Evolutionary conservation across 2,113 vertebrate species (phyloP).

Genomic region (Labeo rohita): DNA sequence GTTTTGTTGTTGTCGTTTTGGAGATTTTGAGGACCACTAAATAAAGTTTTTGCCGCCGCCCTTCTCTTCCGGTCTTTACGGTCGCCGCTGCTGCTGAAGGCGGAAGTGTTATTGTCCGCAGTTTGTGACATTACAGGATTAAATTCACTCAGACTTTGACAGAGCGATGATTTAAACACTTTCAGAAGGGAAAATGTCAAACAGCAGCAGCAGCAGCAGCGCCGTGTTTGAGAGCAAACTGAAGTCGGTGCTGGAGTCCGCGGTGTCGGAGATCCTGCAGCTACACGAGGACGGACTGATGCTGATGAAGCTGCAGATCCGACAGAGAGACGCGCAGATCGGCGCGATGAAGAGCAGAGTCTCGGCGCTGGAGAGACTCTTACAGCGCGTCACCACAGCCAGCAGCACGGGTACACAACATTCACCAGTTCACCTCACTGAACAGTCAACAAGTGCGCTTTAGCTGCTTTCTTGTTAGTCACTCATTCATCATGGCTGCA

Average conservation of each 20-base stretch:
- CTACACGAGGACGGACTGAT: conserved; percentile 75
- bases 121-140: not conserved
- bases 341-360: not conserved
- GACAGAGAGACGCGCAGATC: conserved; percentile 64
- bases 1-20: too few relatives aligned
- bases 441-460: too few relatives aligned
- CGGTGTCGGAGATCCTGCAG: conserved; percentile 73
- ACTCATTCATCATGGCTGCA: too few relatives aligned
- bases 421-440: too few relatives aligned
- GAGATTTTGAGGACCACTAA: too few relatives aligned
- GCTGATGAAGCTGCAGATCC: conserved; percentile 68
- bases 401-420: too few relatives aligned
- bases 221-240: conserved; percentile 69
- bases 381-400: too few relatives aligned
- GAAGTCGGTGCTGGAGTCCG: conserved; percentile 72
- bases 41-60: too few relatives aligned
- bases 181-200: conserved; percentile 56
- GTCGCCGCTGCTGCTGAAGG: not conserved
- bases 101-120: not conserved
- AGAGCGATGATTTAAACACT: not conserved
- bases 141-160: not conserved
- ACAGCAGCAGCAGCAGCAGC: too few relatives aligned
- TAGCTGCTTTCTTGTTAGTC: too few relatives aligned
- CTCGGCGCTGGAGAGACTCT: too few relatives aligned
- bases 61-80: conserved; percentile 6